Conservation (phyloP, 2,888 invertebrate genomes). For the Aspidiotus destructor region DNA sequence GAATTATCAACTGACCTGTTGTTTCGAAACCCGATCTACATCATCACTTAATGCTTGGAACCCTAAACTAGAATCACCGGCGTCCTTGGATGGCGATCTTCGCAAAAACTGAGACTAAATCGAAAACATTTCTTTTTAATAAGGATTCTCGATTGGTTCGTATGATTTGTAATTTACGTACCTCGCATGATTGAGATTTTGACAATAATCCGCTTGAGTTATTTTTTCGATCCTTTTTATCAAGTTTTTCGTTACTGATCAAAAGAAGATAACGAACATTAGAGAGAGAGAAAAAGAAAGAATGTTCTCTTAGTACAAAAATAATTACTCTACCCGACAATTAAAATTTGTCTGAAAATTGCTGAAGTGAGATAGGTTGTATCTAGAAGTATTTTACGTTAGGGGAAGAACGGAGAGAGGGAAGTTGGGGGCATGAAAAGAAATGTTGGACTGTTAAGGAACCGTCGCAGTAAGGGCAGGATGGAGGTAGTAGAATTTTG, state of each 20-base stretch:
- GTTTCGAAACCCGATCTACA: constrained; percentile 10
- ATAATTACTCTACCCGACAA: too few species aligned
- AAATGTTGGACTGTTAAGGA: too few species aligned
- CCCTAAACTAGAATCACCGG: background rate
- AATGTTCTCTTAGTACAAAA: too few species aligned
- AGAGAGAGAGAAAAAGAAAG: too few species aligned
- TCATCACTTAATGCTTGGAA: constrained; percentile 8
- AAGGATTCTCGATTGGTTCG: background rate
- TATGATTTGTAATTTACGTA: background rate
- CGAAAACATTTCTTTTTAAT: background rate
- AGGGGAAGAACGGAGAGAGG: too few species aligned
- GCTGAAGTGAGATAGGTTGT: too few species aligned
- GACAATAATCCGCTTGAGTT: constrained; percentile 34
- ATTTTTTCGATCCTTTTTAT: constrained; percentile 16
- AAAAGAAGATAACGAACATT: too few species aligned
- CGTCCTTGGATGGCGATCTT: constrained; percentile 18
- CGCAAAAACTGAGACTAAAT: constrained; percentile 14
- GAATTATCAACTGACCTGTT: background rate
- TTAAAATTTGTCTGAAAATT: too few species aligned
- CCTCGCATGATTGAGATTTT: constrained; percentile 40
- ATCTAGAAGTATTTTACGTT: too few species aligned
- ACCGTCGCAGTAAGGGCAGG: too few species aligned
- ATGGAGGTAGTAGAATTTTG: too few species aligned
- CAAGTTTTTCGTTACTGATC: background rate
- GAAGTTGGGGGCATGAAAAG: too few species aligned